Evolutionary conservation across 2,113 vertebrate genomes (phyloP), one percentile per base, ranked within the genome.

Genomic region (Pristiophorus japonicus): DNA sequence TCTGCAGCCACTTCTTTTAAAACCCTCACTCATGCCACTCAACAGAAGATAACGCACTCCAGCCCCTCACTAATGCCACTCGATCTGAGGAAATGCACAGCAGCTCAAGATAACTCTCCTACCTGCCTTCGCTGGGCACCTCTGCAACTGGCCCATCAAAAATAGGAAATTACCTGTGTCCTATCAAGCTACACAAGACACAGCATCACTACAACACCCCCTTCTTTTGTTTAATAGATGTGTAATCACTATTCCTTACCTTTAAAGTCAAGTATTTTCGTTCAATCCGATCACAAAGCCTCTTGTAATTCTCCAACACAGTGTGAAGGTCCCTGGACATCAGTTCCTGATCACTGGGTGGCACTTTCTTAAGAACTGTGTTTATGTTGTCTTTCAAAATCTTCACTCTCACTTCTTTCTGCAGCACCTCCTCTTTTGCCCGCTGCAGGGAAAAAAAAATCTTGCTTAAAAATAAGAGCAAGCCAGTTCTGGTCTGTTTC

Each of bases 341-440:
- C 97, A 99, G 95, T n/a, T 98, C 98, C 95, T 98, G 97, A 90
- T 98, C 98, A 65, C 98, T 98, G 96, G 98, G 97, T 0, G 98
- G 98, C 96, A 96, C 96, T 94, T 97, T 98, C 95, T 97, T 96
- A 93, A 98, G 98, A 96, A 99, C 95, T 96, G 98, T 96, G 96
- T 98, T 98, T 96, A 99, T 99, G 96, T 97, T 99, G 97, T 99
- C 99, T 97, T 98, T 99, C 95, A 99, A 97, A 96, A 99, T 99
- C 97, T 99, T 99, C 97, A 99, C 99, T 88, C 99, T 97, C 97
- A 99, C 99, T 96, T 99, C 99, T 87, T 99, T 99, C 98, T 99
- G 99, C 42, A 99, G 95, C 97, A 99, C 99, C 7, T 99, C 99
- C 98, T 99, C 99, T 97, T 99, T 98, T 0, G 99, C 99, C 96